These are phyloP conservation scores for Sarcophaga subvicina DNA, from an alignment of 2,888 invertebrate species.

Conservation along the genomic window DNA sequence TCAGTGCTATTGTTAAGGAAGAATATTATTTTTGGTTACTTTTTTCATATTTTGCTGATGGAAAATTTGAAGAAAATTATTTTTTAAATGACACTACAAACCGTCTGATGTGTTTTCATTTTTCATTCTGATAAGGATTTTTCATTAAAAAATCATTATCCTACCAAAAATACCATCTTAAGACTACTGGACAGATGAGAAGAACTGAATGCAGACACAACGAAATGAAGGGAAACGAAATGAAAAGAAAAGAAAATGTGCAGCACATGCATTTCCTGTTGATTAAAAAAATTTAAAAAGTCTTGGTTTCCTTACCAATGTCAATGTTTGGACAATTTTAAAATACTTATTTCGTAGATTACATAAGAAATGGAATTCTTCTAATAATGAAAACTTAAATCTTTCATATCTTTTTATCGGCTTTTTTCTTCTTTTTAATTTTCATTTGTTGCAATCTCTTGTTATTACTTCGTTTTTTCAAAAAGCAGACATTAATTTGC, in stretches of 20 bases:
- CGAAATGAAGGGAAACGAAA: too few relatives aligned
- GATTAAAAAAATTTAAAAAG: constrained; percentile 39
- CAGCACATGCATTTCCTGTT: constrained; percentile 51
- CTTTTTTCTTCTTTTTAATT: constrained; percentile 8
- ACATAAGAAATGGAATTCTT: constrained; percentile 21
- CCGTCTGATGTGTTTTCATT: not conserved
- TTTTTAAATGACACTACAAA: too few relatives aligned
- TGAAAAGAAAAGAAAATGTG: too few relatives aligned
- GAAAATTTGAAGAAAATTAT: too few relatives aligned
- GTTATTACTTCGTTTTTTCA: not conserved
- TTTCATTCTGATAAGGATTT: constrained; percentile 49
- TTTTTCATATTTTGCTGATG: not conserved
- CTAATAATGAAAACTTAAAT: constrained; percentile 52
- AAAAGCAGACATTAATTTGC: not conserved
- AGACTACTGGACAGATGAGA: too few relatives aligned
- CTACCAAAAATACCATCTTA: too few relatives aligned
- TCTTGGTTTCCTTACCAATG: not conserved
- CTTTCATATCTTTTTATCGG: constrained; percentile 4
- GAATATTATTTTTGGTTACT: not conserved
- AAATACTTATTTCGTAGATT: constrained; percentile 34
- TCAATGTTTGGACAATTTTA: not conserved
- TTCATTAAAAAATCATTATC: constrained; percentile 58
- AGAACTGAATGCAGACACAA: too few relatives aligned
- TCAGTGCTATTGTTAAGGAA: not conserved
- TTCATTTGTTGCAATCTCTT: not conserved